phyloP scores from a whole-genome alignment of 1,140 invertebrate species.

The Pogonomyrmex barbatus region DNA sequence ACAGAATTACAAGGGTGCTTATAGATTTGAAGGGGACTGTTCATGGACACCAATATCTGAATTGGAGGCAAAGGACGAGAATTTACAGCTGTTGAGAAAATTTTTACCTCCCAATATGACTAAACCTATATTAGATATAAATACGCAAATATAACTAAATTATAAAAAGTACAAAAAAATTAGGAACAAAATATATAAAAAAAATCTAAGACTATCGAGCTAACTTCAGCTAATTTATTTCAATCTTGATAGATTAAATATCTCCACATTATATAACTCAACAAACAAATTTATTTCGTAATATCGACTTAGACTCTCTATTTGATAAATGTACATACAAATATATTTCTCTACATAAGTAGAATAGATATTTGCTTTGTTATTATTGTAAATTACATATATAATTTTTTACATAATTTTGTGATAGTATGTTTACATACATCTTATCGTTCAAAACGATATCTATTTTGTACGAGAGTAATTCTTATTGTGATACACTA shows the following conservation, averaged over 20 bases:
- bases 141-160: neutral
- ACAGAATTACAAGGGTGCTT: conserved; percentile 89
- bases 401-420: conserved; percentile 3
- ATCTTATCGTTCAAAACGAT: neutral
- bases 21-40: conserved; percentile 89
- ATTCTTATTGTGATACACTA: neutral
- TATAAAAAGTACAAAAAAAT: conserved; percentile 3
- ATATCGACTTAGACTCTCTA: conserved; percentile 8
- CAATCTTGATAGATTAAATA: neutral
- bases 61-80: conserved; percentile 78
- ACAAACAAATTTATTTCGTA: conserved; percentile 35
- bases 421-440: conserved; percentile 49
- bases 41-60: conserved; percentile 89
- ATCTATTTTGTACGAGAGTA: conserved; percentile 46
- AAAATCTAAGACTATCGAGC: neutral
- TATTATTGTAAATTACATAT: conserved; percentile 29
- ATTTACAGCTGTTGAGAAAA: conserved; percentile 76
- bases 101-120: conserved; percentile 63
- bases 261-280: neutral
- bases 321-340: conserved; percentile 27
- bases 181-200: neutral
- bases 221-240: neutral
- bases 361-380: conserved; percentile 9
- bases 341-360: conserved; percentile 4
- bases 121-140: too few species aligned